Evolutionary conservation across 2,113 vertebrate species (phyloP).

Genomic region (Riparia riparia): DNA sequence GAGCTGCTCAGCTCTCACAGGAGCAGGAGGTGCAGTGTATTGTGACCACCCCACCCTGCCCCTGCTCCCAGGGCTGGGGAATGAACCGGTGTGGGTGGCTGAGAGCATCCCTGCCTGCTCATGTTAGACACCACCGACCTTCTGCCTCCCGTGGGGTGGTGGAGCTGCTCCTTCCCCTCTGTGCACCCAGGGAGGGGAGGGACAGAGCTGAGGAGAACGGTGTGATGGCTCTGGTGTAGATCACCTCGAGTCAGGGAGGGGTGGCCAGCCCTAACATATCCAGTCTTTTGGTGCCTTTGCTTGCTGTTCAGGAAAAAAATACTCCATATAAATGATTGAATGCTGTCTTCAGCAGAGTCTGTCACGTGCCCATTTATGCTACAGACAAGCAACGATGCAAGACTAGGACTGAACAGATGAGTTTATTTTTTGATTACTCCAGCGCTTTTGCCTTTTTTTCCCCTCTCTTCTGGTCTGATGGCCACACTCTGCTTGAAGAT

Average conservation of each 20-base stretch:
- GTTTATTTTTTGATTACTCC: not conserved
- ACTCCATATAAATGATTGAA: not conserved
- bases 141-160: rapidly evolving
- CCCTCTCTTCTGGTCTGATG: not conserved
- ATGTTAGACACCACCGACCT: not conserved
- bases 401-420: not conserved
- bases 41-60: not conserved
- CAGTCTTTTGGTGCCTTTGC: not conserved
- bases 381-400: not conserved
- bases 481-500: not conserved
- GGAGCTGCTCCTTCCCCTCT: not conserved
- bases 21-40: not conserved
- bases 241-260: not conserved
- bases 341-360: not conserved
- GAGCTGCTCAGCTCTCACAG: not conserved
- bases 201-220: not conserved
- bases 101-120: not conserved
- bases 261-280: no score
- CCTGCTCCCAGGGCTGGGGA: not conserved
- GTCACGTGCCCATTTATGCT: not conserved
- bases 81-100: not conserved
- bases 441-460: not conserved
- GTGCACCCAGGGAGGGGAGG: not conserved
- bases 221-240: not conserved
- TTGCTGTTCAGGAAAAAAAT: not conserved